A percentile compares a stretch with the other conserved stretches of the same genome.
These are phyloP conservation scores for Alethe castanea DNA, from an alignment of 2,113 vertebrate genomes.

Conservation along the genomic window DNA sequence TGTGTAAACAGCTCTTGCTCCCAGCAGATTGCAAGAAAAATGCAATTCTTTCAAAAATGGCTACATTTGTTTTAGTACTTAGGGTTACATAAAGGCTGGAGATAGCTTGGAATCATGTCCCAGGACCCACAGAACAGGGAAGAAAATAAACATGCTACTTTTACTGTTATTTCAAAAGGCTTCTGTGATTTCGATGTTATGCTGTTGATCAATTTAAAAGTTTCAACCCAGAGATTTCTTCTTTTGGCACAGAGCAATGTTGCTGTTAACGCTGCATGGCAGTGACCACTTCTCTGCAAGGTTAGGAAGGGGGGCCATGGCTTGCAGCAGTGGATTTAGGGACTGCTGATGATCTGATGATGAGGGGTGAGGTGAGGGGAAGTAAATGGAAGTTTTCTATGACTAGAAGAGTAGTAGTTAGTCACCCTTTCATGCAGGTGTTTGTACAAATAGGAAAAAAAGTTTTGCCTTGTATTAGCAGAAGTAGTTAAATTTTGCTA, in stretches of 20 bases:
- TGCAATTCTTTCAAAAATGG: neutral
- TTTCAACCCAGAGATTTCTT: neutral
- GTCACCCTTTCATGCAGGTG: neutral
- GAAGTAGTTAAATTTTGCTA: neutral
- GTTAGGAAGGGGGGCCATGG: neutral
- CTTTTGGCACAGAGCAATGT: neutral
- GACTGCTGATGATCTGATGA: too few relatives aligned
- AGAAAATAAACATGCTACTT: neutral
- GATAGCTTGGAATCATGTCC: neutral
- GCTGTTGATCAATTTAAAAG: neutral
- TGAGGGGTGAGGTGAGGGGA: too few relatives aligned
- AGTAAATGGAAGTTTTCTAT: neutral
- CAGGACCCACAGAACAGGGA: neutral
- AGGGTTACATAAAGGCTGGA: neutral
- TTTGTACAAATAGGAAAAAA: neutral
- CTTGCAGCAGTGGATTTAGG: neutral
- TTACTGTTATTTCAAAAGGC: neutral
- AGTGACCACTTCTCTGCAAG: neutral
- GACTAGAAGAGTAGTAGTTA: neutral
- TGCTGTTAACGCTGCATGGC: fast-evolving
- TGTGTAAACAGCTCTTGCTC: neutral
- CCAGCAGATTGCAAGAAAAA: neutral
- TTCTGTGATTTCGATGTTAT: neutral
- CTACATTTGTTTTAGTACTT: neutral
- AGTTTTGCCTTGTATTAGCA: neutral